Base-by-base conservation (phyloP, 2,113 vertebrate genomes). In the Passer montanus region DNA sequence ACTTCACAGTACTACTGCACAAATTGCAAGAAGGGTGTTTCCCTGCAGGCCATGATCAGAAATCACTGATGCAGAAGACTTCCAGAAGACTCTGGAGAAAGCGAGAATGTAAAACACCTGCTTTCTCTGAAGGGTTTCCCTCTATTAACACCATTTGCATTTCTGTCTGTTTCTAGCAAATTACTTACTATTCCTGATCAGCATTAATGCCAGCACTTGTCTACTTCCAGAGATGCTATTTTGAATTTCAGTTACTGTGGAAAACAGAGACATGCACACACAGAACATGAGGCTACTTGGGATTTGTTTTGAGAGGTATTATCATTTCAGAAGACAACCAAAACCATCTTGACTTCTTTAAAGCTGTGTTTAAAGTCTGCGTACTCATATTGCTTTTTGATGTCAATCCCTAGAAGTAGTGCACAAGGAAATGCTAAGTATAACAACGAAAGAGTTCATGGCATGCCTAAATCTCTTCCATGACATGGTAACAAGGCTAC, bases 11-110 rank as follows among this genome's bases (percentile, higher is more conserved):
- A 73, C 47, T 75, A 72, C 46, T 72, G 78, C 62, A 53, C 68
- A 95, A 91, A 93, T 46, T 46, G 44, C 31, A 91, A 69, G 82
- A 91, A 74, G 14, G 58, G 80, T 82, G 78, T 91, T 89, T 94
- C 62, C 85, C 72, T 96, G 73, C 28, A 86, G 84, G 79, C 49
- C 94, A 64, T 9, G 21, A 73, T 66, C 89, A 80, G 91, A 91
- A 95, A 84, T 14, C 64, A 47, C 33, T 80, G 39, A 95, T 85
- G 93, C 78, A 94, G 81, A 91, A 58, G 46, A 58, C 60, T n/a
- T 93, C 30, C 41, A 74, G 63, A 92, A 67, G 62, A 83, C 46
- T 55, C 70, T 35, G 49, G 43, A 77, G 63, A 91, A 60, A 9
- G 23, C 12, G 85, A n/a, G 9, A n/a, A 60, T 78, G 47, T 47